A percentile compares a stretch with the other conserved stretches of the same genome.
phyloP scores from a whole-genome alignment of 2,888 invertebrate species.

The Campoplex nolae region DNA sequence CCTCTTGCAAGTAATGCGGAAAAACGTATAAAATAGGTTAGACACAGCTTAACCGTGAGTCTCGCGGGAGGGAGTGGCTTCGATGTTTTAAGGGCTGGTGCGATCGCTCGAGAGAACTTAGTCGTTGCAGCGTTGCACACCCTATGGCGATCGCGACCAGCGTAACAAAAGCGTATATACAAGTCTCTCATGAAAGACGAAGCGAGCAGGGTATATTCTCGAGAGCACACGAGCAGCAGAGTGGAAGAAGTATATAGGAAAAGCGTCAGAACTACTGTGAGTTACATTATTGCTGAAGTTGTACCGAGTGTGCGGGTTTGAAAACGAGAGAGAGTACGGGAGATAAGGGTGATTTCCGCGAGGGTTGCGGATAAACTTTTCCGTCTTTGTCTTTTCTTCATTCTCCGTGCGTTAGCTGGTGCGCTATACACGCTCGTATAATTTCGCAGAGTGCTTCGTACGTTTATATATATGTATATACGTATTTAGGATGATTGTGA shows the following conservation, averaged over 20 bases:
- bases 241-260: not conserved
- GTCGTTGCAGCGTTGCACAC: constrained; percentile 46
- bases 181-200: not conserved
- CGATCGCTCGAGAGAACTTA: constrained; percentile 24
- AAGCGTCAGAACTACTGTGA: constrained; percentile 11
- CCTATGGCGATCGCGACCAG: constrained; percentile 32
- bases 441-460: constrained; percentile 42
- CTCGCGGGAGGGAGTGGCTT: constrained; percentile 57
- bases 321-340: constrained; percentile 30
- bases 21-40: not conserved
- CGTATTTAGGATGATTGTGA: constrained; percentile 9
- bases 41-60: not conserved
- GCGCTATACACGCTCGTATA: constrained; percentile 41
- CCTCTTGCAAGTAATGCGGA: not conserved
- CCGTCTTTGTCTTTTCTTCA: constrained; percentile 29
- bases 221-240: too few species aligned
- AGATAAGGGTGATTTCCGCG: constrained; percentile 57
- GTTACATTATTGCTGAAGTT: constrained; percentile 22
- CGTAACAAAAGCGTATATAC: not conserved
- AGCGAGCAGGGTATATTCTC: not conserved
- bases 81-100: not conserved
- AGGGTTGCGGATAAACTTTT: constrained; percentile 9
- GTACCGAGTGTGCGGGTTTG: constrained; percentile 12
- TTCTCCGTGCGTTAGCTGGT: constrained; percentile 8
- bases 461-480: not conserved